phyloP scores from a whole-genome alignment of 2,797 vertebrate genomes.

The Chelonia mydas region DNA sequence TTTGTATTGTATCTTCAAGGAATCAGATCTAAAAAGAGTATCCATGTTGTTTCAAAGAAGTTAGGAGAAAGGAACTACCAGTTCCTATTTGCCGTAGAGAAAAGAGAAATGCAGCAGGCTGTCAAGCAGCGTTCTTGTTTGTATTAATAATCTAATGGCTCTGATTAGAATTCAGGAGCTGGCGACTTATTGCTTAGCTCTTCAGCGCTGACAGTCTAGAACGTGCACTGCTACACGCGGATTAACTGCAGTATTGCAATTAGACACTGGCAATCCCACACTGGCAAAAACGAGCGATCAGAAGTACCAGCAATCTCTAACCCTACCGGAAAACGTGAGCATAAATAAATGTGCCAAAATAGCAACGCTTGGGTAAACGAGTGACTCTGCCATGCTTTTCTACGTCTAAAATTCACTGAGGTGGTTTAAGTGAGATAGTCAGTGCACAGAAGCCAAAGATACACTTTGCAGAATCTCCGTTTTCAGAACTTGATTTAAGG shows the following conservation, averaged over 20 bases:
- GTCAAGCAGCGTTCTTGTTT: background rate
- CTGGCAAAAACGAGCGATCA: background rate
- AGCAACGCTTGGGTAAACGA: background rate
- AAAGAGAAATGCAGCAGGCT: background rate
- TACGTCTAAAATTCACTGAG: background rate
- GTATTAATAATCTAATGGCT: background rate
- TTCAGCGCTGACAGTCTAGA: background rate
- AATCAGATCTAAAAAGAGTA: background rate
- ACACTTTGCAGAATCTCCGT: background rate
- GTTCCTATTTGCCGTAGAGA: background rate
- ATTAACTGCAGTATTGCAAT: background rate
- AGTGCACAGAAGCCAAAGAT: background rate
- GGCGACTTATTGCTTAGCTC: background rate
- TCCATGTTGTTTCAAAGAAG: background rate
- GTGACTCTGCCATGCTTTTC: background rate
- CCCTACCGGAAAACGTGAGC: background rate
- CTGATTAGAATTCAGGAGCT: slow-evolving; percentile 15
- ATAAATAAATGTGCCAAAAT: background rate
- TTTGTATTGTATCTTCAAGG: background rate
- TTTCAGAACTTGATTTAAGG: background rate
- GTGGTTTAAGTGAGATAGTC: background rate
- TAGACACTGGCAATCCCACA: background rate
- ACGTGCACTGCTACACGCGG: background rate
- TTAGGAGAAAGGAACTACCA: background rate
- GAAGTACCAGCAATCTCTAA: background rate